These are phyloP conservation scores for Xanthorhoe spadicearia DNA, from an alignment of 2,888 invertebrate genomes.

Conservation along the genomic window DNA sequence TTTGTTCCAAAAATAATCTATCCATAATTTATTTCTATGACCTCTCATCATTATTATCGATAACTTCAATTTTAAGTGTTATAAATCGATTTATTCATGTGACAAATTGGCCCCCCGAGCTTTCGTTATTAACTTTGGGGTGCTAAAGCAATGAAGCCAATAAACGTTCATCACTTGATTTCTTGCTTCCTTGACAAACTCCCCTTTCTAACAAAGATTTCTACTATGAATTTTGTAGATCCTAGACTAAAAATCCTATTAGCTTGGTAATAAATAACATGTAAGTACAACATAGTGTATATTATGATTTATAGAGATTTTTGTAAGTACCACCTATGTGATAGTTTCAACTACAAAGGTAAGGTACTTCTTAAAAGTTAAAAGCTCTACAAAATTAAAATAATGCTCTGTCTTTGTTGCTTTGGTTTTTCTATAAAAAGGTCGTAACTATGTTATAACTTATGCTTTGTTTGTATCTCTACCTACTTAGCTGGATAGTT, in stretches of 20 bases:
- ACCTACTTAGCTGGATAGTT: neutral
- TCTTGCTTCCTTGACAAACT: conserved; percentile 48
- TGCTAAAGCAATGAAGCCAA: conserved; percentile 63
- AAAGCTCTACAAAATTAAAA: too few relatives aligned
- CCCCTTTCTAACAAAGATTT: conserved; percentile 28
- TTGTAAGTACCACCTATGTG: too few relatives aligned
- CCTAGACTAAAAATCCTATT: too few relatives aligned
- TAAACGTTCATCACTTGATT: conserved; percentile 74
- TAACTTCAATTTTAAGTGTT: conserved; percentile 42
- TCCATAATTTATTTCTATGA: conserved; percentile 23
- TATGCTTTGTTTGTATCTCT: neutral
- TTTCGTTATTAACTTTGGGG: conserved; percentile 47
- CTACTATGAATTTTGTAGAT: neutral
- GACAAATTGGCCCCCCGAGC: conserved; percentile 54
- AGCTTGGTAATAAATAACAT: too few relatives aligned
- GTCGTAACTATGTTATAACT: neutral
- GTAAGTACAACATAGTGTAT: too few relatives aligned
- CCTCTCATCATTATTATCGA: conserved; percentile 27
- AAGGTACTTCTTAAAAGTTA: too few relatives aligned
- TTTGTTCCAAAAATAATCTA: conserved; percentile 17
- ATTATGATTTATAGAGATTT: too few relatives aligned
- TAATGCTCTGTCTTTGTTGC: too few relatives aligned
- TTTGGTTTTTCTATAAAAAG: neutral
- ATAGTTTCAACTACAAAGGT: too few relatives aligned
- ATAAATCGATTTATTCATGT: conserved; percentile 52